phyloP scores from a whole-genome alignment of 2,797 vertebrate species.

The Sarcophilus harrisii region DNA sequence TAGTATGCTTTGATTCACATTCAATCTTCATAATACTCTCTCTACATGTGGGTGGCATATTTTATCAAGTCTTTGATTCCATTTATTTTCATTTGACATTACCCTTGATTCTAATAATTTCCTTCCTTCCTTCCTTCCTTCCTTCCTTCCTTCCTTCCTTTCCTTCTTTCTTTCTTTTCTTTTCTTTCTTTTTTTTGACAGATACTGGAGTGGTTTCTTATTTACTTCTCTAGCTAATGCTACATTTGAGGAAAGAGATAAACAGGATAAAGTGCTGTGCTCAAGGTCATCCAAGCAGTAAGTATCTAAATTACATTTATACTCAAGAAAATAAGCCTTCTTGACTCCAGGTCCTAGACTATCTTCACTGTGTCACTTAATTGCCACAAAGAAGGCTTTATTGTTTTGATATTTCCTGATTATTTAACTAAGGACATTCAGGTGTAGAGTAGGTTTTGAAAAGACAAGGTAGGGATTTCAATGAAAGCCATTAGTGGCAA shows the following conservation, averaged over 20 bases:
- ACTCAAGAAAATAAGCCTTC: neutral
- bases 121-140: no score
- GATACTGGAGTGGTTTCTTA: neutral
- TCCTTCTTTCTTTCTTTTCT: no score
- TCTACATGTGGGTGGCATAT: no score
- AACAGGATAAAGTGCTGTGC: neutral
- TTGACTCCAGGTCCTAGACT: neutral
- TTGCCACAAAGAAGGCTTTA: neutral
- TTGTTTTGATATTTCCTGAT: neutral
- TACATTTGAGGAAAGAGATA: neutral
- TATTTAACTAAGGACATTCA: neutral
- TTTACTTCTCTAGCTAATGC: neutral
- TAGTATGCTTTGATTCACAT: no score
- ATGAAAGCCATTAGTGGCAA: neutral
- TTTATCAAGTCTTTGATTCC: no score
- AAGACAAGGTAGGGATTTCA: neutral
- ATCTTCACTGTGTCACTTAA: neutral
- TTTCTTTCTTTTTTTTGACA: neutral
- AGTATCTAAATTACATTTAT: neutral
- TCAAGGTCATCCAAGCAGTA: neutral
- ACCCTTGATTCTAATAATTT: no score
- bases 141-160: no score
- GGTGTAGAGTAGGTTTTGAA: neutral
- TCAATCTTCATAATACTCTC: no score
- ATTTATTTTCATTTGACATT: no score